Conservation (phyloP, 2,888 invertebrate genomes). For the Melipona bicolor region DNA sequence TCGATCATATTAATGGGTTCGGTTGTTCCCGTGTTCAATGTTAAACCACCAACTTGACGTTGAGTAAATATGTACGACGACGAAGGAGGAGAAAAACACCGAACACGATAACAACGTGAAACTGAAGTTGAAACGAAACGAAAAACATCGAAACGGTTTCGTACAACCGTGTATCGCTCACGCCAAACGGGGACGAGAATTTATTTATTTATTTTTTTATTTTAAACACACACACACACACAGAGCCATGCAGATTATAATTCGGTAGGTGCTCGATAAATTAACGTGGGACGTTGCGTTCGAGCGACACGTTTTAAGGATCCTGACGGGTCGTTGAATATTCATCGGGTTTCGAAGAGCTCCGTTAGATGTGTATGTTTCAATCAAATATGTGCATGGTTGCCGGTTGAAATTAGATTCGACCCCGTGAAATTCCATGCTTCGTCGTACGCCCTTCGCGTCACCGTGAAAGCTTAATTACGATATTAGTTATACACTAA, state of each 20-base stretch:
- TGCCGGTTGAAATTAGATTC: constrained; percentile 49
- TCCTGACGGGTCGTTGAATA: constrained; percentile 48
- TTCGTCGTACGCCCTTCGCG: constrained; percentile 22
- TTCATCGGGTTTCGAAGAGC: constrained; percentile 50
- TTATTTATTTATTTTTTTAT: background rate
- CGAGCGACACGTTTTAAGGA: constrained; percentile 49
- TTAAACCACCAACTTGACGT: too few relatives aligned
- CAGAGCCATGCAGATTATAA: background rate
- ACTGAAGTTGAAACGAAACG: too few relatives aligned
- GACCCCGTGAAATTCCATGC: constrained; percentile 41
- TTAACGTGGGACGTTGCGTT: constrained; percentile 12
- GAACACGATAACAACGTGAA: too few relatives aligned
- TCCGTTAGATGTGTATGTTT: constrained; percentile 43
- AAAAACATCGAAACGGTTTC: too few relatives aligned
- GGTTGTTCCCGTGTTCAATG: too few relatives aligned
- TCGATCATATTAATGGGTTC: too few relatives aligned
- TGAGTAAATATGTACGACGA: too few relatives aligned
- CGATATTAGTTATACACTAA: constrained; percentile 44
- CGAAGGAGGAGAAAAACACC: too few relatives aligned
- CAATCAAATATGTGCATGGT: constrained; percentile 59
- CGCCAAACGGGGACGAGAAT: too few relatives aligned
- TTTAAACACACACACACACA: too few relatives aligned
- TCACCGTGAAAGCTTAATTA: constrained; percentile 51
- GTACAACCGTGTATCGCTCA: too few relatives aligned
- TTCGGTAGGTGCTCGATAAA: constrained; percentile 15